Base-by-base conservation (phyloP, 2,888 invertebrate genomes). In the Cryptus viduatorius region DNA sequence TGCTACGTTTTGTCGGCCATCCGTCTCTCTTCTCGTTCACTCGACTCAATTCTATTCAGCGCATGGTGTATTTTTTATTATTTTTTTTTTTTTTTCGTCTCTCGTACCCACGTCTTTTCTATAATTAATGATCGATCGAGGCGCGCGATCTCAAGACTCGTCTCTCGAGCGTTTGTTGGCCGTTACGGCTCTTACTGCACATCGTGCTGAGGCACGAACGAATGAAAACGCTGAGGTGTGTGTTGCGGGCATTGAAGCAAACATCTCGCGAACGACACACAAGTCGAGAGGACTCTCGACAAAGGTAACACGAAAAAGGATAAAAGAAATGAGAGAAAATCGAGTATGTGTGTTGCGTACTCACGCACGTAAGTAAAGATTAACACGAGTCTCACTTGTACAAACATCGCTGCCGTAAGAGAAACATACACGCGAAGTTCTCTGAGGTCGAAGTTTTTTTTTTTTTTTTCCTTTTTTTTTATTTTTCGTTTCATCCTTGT, bases 321-420 rank as follows among this genome's bases (percentile, higher is more conserved):
- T 80, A 69, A 69, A 75, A 80, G 56, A 80, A 59, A 59, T 24
- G 50, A 3, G 53, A 29, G 19, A 12, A 59, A 59, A 59, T 2
- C 16, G 56, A 56, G 75, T 69, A 61, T 44, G 79, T 8, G 37
- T 8, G 37, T 37, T 37, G 48, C 24, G 71, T 71, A 53, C 44
- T 50, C 46, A 44, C 64, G 78, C 24, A 67, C 53, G 68, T 67
- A 69, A 37, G 69, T 29, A 37, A 44, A 76, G 81, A 61, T 67
- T 59, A 65, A 64, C 71, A 48, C 56, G 50, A 67, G 73, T 68
- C 68, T 65, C 77, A 29, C 56, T 68, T 81, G 76, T 76, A 69
- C 76, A 76, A 71, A 82, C 69, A 77, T 76, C 24, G 77, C 71
- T n/a, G 65, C 29, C 67, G n/a, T 14, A 56, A 48, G 68, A 64